phyloP scores from a whole-genome alignment of 2,888 invertebrate genomes.

The Microplitis deprimator region DNA sequence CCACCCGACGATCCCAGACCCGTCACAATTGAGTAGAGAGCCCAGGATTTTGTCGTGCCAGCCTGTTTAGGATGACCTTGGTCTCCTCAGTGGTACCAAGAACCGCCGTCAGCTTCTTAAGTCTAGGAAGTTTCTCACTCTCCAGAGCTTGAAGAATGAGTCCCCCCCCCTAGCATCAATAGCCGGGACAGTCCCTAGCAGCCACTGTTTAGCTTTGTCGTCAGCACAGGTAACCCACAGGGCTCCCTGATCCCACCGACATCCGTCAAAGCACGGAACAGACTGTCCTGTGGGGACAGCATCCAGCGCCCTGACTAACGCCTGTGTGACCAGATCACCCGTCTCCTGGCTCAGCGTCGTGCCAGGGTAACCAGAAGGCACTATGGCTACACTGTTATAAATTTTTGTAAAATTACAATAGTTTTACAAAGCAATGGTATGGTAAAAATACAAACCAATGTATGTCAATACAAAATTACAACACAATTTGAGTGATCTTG shows the following conservation, averaged over 20 bases:
- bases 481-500: no score
- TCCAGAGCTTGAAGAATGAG: slow-evolving; percentile 7
- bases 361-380: slow-evolving; percentile 9
- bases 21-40: slow-evolving; percentile 45
- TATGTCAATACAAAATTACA: no score
- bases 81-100: neutral
- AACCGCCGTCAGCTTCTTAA: slow-evolving; percentile 21
- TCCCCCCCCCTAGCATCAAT: neutral
- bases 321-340: slow-evolving; percentile 21
- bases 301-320: slow-evolving; percentile 23
- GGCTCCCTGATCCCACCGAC: neutral
- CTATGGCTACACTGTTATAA: neutral
- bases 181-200: neutral
- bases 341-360: neutral
- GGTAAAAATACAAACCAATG: no score
- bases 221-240: neutral
- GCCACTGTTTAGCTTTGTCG: neutral
- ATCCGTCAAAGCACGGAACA: neutral
- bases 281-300: neutral
- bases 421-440: no score
- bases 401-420: no score
- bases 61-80: no score
- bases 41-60: slow-evolving; percentile 40
- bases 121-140: slow-evolving; percentile 20
- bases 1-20: slow-evolving; percentile 42